Evolutionary conservation across 1,140 invertebrate genomes (phyloP), one percentile per base, ranked within the genome.

Genomic region (Amyelois transitella): DNA sequence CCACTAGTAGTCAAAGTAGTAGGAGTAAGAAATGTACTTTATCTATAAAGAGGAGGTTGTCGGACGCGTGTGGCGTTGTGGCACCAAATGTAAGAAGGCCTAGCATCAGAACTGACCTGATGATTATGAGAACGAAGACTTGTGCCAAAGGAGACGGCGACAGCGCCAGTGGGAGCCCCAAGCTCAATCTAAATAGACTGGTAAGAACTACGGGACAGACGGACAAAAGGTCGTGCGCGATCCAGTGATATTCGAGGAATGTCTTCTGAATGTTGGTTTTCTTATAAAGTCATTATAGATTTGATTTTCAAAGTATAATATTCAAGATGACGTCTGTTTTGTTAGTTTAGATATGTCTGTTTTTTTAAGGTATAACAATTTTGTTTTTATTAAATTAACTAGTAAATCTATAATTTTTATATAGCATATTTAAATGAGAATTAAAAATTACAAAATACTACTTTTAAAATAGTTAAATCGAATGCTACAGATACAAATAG

Each of bases 1-100:
- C 92, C 0, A 80, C 84, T 0, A 91, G 92, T 63, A 91, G 91
- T 22, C 89, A 90, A 53, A 90, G 89, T 19, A 91, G 91, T 78
- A 89, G 91, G 64, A 91, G 91, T 72, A 94, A 94, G 72, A 93
- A 93, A 87, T 93, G 92, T 64, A 93, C 92, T 1, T 82, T 96
- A 43, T 94, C 94, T 38, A 94, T 96, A 53, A 94, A 95, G 62
- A 89, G 94, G 49, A 90, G 94, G 18, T 87, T 95, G 63, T 96
- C 94, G 60, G 94, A 96, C 75, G 94, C 94, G 14, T 96, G 94
- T 75, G 95, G 95, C 6, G 94, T 95, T 4, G 94, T 96, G 2
- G 94, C 94, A 4, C 94, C 94, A 4, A 96, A 96, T 75, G 95
- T 94, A 0, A 86, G 95, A 28, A 88, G 95, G 43, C 95, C 95